Percentiles rank a stretch among this genome's conserved stretches.
These are phyloP conservation scores for Umimayanthus kanabou DNA, from an alignment of 92 coral and sea anemone genomes.

Conservation along the genomic window DNA sequence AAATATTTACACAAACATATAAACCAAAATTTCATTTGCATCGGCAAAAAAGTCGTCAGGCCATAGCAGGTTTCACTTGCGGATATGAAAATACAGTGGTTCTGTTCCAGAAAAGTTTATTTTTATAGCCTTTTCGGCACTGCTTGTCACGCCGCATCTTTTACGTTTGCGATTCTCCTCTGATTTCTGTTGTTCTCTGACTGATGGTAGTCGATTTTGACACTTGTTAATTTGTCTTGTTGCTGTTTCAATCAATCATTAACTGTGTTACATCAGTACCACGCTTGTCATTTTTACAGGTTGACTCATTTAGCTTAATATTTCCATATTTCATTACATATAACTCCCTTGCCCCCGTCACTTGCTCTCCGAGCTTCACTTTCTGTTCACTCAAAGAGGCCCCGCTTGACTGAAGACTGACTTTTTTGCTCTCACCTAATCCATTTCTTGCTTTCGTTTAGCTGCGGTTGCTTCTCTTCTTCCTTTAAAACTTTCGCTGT, in stretches of 20 bases:
- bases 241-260: conserved; percentile 25
- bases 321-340: not conserved
- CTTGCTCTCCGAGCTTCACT: conserved; percentile 11
- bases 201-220: not conserved
- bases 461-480: conserved; percentile 31
- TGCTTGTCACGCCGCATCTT: too few relatives aligned
- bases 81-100: too few relatives aligned
- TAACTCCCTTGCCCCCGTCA: conserved; percentile 14
- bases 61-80: too few relatives aligned
- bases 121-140: too few relatives aligned
- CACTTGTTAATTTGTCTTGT: conserved; percentile 10
- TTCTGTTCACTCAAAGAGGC: not conserved
- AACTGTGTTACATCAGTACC: conserved; percentile 5
- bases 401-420: too few relatives aligned
- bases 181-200: too few relatives aligned
- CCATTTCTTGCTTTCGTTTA: conserved; percentile 43
- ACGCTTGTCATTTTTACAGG: conserved; percentile 21
- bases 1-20: too few relatives aligned
- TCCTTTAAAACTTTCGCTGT: conserved; percentile 29
- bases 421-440: conserved; percentile 39
- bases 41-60: too few relatives aligned
- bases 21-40: too few relatives aligned
- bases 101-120: too few relatives aligned
- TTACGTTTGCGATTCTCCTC: too few relatives aligned
- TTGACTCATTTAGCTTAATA: conserved; percentile 8